phyloP scores from a whole-genome alignment of 2,113 vertebrate genomes.

The Plecotus auritus region DNA sequence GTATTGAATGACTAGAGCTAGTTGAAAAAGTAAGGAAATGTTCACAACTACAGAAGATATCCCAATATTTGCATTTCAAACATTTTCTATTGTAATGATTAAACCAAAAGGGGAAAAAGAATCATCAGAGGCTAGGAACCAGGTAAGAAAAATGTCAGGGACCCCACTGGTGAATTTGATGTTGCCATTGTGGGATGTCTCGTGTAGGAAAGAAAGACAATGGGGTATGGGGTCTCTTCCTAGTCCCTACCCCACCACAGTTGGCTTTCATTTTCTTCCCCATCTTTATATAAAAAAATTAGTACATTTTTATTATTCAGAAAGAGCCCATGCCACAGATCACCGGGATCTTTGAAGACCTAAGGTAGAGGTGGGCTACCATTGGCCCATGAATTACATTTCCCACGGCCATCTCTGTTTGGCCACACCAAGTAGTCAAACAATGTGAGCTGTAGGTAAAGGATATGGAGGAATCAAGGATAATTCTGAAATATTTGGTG shows the following conservation, averaged over 20 bases:
- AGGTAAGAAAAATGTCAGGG: background rate
- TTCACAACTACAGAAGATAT: background rate
- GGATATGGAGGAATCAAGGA: background rate
- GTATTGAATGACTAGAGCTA: accelerated
- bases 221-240: background rate
- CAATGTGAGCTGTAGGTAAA: background rate
- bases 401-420: background rate
- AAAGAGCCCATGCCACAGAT: background rate
- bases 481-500: background rate
- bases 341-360: background rate
- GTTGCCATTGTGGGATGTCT: background rate
- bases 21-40: background rate
- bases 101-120: background rate
- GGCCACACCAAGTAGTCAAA: background rate
- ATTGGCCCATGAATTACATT: accelerated
- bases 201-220: background rate
- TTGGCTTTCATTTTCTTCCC: background rate
- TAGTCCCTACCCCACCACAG: background rate
- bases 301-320: background rate
- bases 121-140: background rate
- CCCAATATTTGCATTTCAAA: background rate
- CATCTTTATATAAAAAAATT: background rate
- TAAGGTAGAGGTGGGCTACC: background rate
- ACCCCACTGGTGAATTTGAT: no score
- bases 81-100: background rate